Conservation (phyloP, 1,140 invertebrate species). For the Habropoda laboriosa region DNA sequence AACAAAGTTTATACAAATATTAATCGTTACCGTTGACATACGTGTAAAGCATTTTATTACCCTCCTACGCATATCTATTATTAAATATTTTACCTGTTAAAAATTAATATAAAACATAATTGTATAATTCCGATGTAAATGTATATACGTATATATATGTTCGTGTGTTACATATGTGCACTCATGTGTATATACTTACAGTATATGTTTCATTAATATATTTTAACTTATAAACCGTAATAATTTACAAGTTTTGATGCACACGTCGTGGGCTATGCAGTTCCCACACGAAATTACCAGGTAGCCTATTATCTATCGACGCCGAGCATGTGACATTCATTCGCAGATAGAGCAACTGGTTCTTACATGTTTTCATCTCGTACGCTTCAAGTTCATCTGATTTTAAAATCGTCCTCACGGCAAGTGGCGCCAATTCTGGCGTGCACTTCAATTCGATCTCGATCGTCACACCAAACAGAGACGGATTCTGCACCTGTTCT, state of each 20-base stretch:
- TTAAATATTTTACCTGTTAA: constrained; percentile 27
- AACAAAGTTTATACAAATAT: background rate
- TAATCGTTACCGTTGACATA: background rate
- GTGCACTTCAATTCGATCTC: constrained; percentile 75
- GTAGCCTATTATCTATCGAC: constrained; percentile 72
- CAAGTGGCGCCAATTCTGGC: constrained; percentile 75
- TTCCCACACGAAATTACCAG: constrained; percentile 74
- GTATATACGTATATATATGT: background rate
- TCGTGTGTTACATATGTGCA: background rate
- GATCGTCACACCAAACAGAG: constrained; percentile 70
- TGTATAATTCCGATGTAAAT: constrained; percentile 3
- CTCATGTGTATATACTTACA: background rate
- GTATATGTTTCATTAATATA: constrained; percentile 1
- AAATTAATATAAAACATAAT: constrained; percentile 53
- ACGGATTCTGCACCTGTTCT: constrained; percentile 4
- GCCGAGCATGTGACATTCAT: constrained; percentile 71
- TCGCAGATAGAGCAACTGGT: constrained; percentile 72
- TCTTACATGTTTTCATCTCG: constrained; percentile 17
- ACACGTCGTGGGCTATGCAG: constrained; percentile 49
- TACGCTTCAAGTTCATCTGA: constrained; percentile 68
- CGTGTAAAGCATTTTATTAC: constrained; percentile 23
- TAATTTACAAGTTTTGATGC: constrained; percentile 33
- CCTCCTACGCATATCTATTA: constrained; percentile 3
- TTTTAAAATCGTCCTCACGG: constrained; percentile 64
- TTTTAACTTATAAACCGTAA: background rate